These are phyloP conservation scores for Sarcophaga caerulescens DNA, from an alignment of 2,888 invertebrate species.

Conservation along the genomic window DNA sequence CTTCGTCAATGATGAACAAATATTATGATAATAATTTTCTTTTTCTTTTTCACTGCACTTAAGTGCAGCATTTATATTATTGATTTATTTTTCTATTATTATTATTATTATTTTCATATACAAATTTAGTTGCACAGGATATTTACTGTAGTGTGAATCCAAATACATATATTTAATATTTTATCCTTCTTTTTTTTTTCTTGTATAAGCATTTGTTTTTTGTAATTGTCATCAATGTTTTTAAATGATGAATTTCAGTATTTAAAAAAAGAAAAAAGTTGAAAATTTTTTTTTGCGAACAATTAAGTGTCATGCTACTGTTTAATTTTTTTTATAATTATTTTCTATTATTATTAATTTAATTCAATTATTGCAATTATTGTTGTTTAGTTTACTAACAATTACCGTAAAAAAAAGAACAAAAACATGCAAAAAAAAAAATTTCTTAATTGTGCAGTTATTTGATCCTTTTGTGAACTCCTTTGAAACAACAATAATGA, in stretches of 20 bases:
- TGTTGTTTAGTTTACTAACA: constrained; percentile 58
- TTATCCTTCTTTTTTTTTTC: constrained; percentile 22
- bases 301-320: constrained; percentile 61
- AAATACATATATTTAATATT: constrained; percentile 39
- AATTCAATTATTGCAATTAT: constrained; percentile 27
- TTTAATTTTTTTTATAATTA: constrained; percentile 40
- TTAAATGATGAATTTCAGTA: constrained; percentile 42
- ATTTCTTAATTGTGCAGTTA: constrained; percentile 1
- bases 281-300: constrained; percentile 42
- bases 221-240: constrained; percentile 47
- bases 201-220: constrained; percentile 18
- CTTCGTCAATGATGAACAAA: not conserved
- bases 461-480: constrained; percentile 35
- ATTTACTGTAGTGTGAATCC: constrained; percentile 31
- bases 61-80: constrained; percentile 22
- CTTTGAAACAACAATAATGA: constrained; percentile 17
- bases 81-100: not conserved
- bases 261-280: constrained; percentile 47
- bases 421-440: not conserved
- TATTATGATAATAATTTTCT: not conserved
- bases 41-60: constrained; percentile 12
- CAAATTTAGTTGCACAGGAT: not conserved
- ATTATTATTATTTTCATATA: not conserved
- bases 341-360: constrained; percentile 37
- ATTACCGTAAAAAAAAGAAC: not conserved